Base-by-base conservation (phyloP, 2,888 invertebrate genomes). In the Rhodophaea formosa region DNA sequence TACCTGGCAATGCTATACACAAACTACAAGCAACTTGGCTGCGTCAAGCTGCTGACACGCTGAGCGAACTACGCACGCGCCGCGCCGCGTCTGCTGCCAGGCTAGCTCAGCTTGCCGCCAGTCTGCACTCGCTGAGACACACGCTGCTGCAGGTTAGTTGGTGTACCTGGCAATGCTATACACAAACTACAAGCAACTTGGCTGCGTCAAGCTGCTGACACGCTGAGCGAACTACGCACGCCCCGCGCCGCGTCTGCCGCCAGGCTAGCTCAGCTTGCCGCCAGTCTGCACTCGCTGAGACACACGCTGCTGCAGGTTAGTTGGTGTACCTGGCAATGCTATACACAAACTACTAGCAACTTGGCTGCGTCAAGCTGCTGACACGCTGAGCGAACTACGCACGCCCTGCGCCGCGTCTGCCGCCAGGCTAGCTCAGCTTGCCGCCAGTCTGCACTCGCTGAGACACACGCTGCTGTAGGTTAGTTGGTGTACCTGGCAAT, bases 131-230 rank as follows among this genome's bases (percentile, higher is more conserved):
- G 71, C 92, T 98, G 56, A 93, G 97, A 59, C 98, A 98, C 80
- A 92, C 97, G 60, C 93, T 98, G 53, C 54, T 58, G 45, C 58
- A 56, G 47, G 59, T 55, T 23, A 23, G 23, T 23, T n/a, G n/a
- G n/a, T n/a, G n/a, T n/a, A n/a, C n/a, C n/a, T n/a, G n/a, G n/a
- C n/a, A n/a, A n/a, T n/a, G n/a, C n/a, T n/a, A n/a, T n/a, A n/a
- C n/a, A n/a, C n/a, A n/a, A n/a, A n/a, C 93, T 96, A 57, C 98
- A 98, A 78, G 94, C 95, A 58, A 93, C 95, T 17, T 96, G 96
- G 81, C 88, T 98, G 66, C 94, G 95, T 67, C 94, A 95, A 76
- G 95, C 97, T 6, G 93, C 94, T 1, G 94, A 94, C 53, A 96
- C 96, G 71, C 93, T 98, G 61, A 93, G 93, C 39, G 95, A 94